Evolutionary conservation across 2,113 vertebrate genomes (phyloP), one percentile per base, ranked within the genome.

Genomic region (Nothoprocta perdicaria): DNA sequence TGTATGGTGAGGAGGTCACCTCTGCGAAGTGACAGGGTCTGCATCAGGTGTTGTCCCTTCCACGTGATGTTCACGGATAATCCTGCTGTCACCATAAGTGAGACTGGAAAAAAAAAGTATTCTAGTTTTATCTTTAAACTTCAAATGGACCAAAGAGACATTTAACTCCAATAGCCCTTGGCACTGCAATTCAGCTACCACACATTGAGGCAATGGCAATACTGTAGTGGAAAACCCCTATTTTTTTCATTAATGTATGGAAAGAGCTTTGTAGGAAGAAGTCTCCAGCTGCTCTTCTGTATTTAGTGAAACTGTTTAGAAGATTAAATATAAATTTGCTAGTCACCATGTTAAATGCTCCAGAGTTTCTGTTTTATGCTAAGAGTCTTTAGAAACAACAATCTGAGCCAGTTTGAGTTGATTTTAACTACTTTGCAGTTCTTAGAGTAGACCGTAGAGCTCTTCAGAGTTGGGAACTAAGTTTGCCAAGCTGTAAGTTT

Each of bases 261-360:
- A 21, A 80, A 35, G 53, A 65, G 1, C 22, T 24, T 67, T 48
- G 23, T 40, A 80, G 72, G n/a, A 68, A 90, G 81, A 79, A 62
- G 3, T 66, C 81, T 93, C 29, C 75, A 84, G 29, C 15, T 91
- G 14, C 45, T 91, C 76, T 74, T 67, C 40, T 80, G 40, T 91
- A 27, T 67, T 89, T 65, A 24, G 33, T 31, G 38, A 46, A 89
- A 63, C 61, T 60, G 13, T 61, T 84, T 38, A 83, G 69, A 83
- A 80, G 33, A 21, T 72, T 60, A 88, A 71, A 77, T 78, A 91
- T 15, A 6, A 85, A 80, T 80, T 67, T 88, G 10, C 18, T 55
- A 29, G 40, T 57, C 16, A 15, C 33, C 12, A 1, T 35, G 52
- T 50, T 60, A 88, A 77, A 88, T 26, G 10, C 53, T 52, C 38